phyloP scores from a whole-genome alignment of 1,140 invertebrate genomes.

The Ladona fulva region DNA sequence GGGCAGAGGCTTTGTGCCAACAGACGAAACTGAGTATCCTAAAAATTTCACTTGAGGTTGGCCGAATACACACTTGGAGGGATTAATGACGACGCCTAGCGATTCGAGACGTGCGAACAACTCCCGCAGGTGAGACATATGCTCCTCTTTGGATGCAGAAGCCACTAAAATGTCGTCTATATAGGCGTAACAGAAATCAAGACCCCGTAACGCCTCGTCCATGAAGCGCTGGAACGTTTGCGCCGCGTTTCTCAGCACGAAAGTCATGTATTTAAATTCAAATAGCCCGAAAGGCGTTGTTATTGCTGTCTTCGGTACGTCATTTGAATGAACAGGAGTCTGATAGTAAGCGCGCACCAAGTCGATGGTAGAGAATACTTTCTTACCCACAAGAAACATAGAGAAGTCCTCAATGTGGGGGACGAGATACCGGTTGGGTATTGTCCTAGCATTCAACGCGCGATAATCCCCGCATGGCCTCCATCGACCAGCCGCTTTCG shows the following conservation, averaged over 20 bases:
- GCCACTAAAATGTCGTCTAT: conserved; percentile 40
- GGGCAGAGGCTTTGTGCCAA: conserved; percentile 24
- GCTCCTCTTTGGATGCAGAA: conserved; percentile 29
- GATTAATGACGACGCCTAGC: conserved; percentile 24
- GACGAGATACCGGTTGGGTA: conserved; percentile 31
- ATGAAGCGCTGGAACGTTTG: conserved; percentile 41
- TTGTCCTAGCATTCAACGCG: conserved; percentile 32
- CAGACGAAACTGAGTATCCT: conserved; percentile 21
- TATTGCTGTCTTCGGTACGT: conserved; percentile 31
- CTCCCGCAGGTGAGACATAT: conserved; percentile 30
- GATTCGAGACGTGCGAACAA: conserved; percentile 32
- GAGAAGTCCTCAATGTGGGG: conserved; percentile 31
- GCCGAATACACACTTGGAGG: conserved; percentile 27
- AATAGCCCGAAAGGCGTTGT: conserved; percentile 30
- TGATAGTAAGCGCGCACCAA: conserved; percentile 35
- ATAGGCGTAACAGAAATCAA: conserved; percentile 29
- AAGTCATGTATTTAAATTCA: conserved; percentile 33
- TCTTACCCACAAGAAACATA: conserved; percentile 26
- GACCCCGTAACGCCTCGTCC: conserved; percentile 29
- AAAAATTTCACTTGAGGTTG: conserved; percentile 25
- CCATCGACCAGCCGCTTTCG: conserved; percentile 33
- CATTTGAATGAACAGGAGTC: conserved; percentile 28
- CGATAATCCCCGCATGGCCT: conserved; percentile 36
- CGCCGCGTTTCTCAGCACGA: conserved; percentile 38
- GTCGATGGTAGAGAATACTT: conserved; percentile 33